phyloP scores from a whole-genome alignment of 2,888 invertebrate species.

The Ophion ellenae region DNA sequence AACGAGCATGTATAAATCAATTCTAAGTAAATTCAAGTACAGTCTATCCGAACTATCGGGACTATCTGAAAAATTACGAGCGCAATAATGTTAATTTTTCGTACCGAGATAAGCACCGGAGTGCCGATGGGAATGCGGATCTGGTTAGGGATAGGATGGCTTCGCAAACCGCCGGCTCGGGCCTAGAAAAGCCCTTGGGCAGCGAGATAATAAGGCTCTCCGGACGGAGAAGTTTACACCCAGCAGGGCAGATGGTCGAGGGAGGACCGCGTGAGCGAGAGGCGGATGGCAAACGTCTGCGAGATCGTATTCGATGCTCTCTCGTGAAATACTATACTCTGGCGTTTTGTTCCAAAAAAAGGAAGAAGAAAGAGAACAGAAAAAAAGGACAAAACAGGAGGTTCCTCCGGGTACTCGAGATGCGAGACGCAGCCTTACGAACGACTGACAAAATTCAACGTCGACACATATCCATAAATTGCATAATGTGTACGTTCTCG shows the following conservation, averaged over 20 bases:
- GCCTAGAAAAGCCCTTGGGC: conserved; percentile 22
- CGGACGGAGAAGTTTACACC: conserved; percentile 35
- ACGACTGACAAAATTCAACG: not conserved
- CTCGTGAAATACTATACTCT: conserved; percentile 27
- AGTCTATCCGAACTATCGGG: no score
- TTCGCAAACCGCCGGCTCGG: not conserved
- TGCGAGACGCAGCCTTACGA: not conserved
- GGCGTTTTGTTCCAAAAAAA: not conserved
- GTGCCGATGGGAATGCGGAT: not conserved
- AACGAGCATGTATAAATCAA: no score
- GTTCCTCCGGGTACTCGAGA: not conserved
- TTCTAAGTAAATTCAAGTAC: no score
- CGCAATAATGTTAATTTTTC: no score
- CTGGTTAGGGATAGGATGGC: not conserved
- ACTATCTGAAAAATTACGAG: no score
- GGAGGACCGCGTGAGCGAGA: not conserved
- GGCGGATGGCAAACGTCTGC: conserved; percentile 26
- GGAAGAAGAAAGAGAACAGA: not conserved
- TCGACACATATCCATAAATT: not conserved
- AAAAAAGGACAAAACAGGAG: no score
- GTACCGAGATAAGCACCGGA: no score
- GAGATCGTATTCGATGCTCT: conserved; percentile 6
- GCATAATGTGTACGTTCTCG: not conserved
- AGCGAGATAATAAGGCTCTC: conserved; percentile 27
- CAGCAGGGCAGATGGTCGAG: conserved; percentile 46